Conservation (phyloP, 2,888 invertebrate genomes). For the Conus canariensis region DNA sequence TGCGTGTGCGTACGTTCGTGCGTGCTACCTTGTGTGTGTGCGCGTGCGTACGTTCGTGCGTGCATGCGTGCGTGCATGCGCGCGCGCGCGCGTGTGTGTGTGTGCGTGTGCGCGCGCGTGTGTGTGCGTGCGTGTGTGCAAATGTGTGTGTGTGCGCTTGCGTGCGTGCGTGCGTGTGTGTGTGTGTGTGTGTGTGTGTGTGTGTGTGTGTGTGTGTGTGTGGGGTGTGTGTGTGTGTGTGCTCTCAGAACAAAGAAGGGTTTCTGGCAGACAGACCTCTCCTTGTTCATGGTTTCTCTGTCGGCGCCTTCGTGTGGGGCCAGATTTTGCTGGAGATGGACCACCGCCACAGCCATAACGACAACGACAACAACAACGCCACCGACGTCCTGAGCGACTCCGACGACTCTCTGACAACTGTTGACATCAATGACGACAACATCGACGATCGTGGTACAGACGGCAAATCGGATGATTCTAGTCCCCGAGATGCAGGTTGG, state of each 20-base stretch:
- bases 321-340: conserved; percentile 12
- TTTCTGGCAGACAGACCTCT: conserved; percentile 1
- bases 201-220: too few species aligned
- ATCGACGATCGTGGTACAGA: not conserved
- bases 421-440: not conserved
- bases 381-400: not conserved
- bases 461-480: not conserved
- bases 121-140: not conserved
- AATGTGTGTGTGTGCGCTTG: too few species aligned
- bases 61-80: not conserved
- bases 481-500: not conserved
- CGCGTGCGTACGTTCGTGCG: not conserved
- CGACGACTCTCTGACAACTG: not conserved
- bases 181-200: too few species aligned
- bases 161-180: too few species aligned
- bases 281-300: conserved; percentile 32
- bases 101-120: not conserved
- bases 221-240: too few species aligned
- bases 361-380: not conserved
- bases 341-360: not conserved
- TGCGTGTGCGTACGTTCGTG: not conserved
- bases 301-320: conserved; percentile 32
- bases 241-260: conserved; percentile 5
- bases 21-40: not conserved
- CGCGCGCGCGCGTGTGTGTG: not conserved